Percentiles rank a stretch among this genome's conserved stretches.
Evolutionary conservation across 2,113 vertebrate species (phyloP).

Genomic region (Labeo rohita): DNA sequence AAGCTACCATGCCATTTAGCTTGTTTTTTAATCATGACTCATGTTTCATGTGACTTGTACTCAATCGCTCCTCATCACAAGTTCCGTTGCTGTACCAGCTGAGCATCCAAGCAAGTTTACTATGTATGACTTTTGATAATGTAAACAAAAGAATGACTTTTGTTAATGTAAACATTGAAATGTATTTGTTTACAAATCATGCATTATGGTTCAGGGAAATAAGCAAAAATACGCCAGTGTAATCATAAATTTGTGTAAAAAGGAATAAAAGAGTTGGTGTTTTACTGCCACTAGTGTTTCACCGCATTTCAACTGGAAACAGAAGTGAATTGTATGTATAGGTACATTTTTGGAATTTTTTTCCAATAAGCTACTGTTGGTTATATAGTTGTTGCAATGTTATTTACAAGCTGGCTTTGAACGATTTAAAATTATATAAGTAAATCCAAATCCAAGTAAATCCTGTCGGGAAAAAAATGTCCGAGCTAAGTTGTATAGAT

Average conservation of each 20-base stretch:
- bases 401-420: neutral
- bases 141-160: too few relatives aligned
- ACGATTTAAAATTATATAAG: neutral
- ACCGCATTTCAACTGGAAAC: neutral
- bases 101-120: neutral
- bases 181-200: neutral
- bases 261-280: neutral
- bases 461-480: neutral
- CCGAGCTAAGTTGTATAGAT: neutral
- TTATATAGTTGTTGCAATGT: neutral
- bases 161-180: neutral
- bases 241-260: neutral
- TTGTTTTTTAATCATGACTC: too few relatives aligned
- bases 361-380: neutral
- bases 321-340: neutral
- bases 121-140: too few relatives aligned
- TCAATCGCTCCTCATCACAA: too few relatives aligned
- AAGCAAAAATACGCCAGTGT: neutral
- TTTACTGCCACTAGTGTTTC: neutral
- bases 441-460: constrained; percentile 5
- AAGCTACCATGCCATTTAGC: too few relatives aligned
- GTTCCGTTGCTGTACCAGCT: too few relatives aligned
- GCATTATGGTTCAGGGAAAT: neutral
- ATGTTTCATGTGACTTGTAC: too few relatives aligned
- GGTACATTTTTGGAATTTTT: neutral